Evolutionary conservation across 2,797 vertebrate genomes (phyloP).

Genomic region (Anguilla megastoma): DNA sequence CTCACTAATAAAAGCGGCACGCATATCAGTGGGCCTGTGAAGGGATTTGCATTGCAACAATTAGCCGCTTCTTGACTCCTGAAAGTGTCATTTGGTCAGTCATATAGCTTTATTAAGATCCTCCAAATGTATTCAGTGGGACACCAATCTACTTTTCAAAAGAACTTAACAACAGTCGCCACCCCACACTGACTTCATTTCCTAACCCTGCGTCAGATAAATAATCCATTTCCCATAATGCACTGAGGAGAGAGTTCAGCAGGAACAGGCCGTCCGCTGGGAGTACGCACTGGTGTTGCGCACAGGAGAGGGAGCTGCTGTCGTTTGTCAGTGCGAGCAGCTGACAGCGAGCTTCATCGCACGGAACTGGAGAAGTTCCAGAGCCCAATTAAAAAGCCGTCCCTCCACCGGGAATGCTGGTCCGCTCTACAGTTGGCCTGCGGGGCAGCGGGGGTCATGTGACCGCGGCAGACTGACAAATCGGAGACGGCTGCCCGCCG

Average conservation of each 20-base stretch:
- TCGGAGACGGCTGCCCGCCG: not conserved
- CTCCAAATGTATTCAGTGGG: not conserved
- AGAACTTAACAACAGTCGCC: not conserved
- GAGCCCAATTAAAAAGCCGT: conserved; percentile 63
- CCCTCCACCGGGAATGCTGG: conserved; percentile 50
- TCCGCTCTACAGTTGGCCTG: conserved; percentile 13
- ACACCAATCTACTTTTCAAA: not conserved
- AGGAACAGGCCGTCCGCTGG: conserved; percentile 34
- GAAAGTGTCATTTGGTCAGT: not conserved
- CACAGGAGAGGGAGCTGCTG: conserved; percentile 50
- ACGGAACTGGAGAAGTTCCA: conserved; percentile 63
- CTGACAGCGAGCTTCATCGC: conserved; percentile 35
- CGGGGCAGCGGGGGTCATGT: not conserved
- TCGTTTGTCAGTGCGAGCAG: conserved; percentile 51
- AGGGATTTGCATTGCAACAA: not conserved
- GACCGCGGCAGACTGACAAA: not conserved
- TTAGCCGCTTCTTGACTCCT: not conserved
- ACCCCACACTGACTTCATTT: not conserved
- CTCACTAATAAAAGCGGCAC: not conserved
- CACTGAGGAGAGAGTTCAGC: not conserved
- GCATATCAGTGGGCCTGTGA: not conserved
- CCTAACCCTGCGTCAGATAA: not conserved
- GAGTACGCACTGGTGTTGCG: conserved; percentile 49
- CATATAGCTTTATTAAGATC: not conserved
- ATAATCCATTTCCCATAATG: not conserved